Percentiles rank a stretch among this genome's conserved stretches.
These are phyloP conservation scores for Tetrapedia diversipes DNA, from an alignment of 2,888 invertebrate genomes.

Conservation along the genomic window DNA sequence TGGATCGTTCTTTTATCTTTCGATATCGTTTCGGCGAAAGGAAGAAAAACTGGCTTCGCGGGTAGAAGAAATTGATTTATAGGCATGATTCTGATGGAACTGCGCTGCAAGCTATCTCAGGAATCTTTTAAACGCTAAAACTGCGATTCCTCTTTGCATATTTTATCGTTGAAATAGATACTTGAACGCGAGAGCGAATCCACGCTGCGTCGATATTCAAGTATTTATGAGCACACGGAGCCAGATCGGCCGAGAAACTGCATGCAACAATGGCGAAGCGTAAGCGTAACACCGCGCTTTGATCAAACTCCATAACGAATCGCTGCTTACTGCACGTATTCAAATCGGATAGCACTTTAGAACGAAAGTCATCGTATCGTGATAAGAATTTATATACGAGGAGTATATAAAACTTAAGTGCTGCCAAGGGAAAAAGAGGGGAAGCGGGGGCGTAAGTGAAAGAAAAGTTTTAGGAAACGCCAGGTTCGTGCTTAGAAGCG, in stretches of 20 bases:
- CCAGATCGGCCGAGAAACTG: background rate
- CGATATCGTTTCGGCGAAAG: background rate
- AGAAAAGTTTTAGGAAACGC: background rate
- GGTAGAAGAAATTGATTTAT: background rate
- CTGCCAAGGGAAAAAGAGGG: background rate
- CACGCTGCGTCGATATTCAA: background rate
- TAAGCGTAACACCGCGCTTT: slow-evolving; percentile 9
- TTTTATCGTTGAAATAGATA: slow-evolving; percentile 30
- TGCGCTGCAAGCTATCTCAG: background rate
- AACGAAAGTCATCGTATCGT: background rate
- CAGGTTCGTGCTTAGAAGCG: slow-evolving; percentile 44
- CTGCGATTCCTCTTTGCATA: slow-evolving; percentile 26
- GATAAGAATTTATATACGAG: background rate
- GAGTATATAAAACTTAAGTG: background rate
- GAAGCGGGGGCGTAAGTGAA: background rate
- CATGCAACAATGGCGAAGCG: background rate
- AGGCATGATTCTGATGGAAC: background rate
- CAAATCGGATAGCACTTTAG: background rate
- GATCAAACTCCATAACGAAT: slow-evolving; percentile 10
- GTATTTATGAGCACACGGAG: background rate
- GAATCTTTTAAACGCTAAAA: slow-evolving; percentile 11
- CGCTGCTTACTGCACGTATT: background rate
- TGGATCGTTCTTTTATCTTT: background rate
- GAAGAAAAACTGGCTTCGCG: background rate
- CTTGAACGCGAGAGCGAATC: background rate